These are phyloP conservation scores for Nannobrachium achirus DNA, from an alignment of 2,113 vertebrate genomes.

Conservation along the genomic window DNA sequence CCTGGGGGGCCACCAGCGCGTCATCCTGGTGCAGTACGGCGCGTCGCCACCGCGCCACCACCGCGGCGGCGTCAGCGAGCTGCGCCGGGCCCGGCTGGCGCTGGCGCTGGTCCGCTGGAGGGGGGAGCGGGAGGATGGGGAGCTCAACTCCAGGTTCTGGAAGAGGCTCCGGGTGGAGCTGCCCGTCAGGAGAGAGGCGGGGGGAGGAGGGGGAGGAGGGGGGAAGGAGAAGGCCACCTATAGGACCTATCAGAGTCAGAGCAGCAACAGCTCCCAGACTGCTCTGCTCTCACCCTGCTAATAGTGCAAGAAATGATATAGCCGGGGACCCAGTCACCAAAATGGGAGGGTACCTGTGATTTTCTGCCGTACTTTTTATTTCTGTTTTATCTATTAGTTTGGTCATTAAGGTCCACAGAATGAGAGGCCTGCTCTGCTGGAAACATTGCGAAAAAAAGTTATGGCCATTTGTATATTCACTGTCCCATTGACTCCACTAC, in stretches of 20 bases:
- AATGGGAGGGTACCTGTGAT: too few relatives aligned
- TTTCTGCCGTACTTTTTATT: too few relatives aligned
- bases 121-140: slow-evolving; percentile 86
- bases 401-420: too few relatives aligned
- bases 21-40: slow-evolving; percentile 94
- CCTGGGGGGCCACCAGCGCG: slow-evolving; percentile 85
- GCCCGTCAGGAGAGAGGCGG: slow-evolving; percentile 78
- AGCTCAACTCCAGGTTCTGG: slow-evolving; percentile 91
- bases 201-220: not conserved
- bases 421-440: too few relatives aligned
- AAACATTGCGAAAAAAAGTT: too few relatives aligned
- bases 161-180: slow-evolving; percentile 91
- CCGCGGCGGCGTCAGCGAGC: slow-evolving; percentile 89
- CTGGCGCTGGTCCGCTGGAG: slow-evolving; percentile 92
- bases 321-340: too few relatives aligned
- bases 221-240: slow-evolving; percentile 27
- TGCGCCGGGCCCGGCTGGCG: slow-evolving; percentile 85
- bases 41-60: slow-evolving; percentile 77
- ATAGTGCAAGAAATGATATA: not conserved
- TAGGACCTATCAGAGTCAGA: slow-evolving; percentile 56
- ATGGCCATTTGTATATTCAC: too few relatives aligned
- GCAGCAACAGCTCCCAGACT: slow-evolving; percentile 56
- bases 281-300: slow-evolving; percentile 47
- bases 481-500: too few relatives aligned
- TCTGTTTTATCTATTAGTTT: too few relatives aligned